Evolutionary conservation across 2,797 vertebrate genomes (phyloP).

Genomic region (Aeoliscus strigatus): DNA sequence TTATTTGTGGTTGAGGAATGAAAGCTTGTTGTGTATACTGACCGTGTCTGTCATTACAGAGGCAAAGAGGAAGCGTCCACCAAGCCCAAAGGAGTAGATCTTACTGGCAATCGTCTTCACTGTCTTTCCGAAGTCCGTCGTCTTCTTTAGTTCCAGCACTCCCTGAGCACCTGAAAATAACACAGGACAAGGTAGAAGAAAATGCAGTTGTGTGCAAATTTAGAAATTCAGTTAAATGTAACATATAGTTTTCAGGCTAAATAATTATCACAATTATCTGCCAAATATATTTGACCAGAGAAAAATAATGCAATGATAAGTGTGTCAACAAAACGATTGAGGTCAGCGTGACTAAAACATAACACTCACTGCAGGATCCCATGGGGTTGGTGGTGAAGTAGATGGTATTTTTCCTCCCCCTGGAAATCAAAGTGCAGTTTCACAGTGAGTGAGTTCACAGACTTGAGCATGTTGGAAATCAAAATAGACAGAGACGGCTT

Average conservation of each 20-base stretch:
- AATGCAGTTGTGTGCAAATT: not conserved
- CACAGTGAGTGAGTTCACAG: no score
- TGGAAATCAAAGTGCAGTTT: conserved; percentile 65
- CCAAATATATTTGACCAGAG: no score
- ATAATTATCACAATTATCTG: no score
- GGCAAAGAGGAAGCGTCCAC: conserved; percentile 88
- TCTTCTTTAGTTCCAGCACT: conserved; percentile 81
- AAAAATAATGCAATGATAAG: no score
- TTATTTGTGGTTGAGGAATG: no score
- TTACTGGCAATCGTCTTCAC: conserved; percentile 81
- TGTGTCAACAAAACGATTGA: no score
- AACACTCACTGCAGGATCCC: conserved; percentile 89
- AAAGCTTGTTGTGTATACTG: conserved; percentile 17
- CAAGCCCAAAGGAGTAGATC: conserved; percentile 90
- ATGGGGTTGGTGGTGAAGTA: conserved; percentile 84
- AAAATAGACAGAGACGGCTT: not conserved
- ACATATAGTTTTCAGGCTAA: not conserved
- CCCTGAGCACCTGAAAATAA: conserved; percentile 78
- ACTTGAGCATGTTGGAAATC: no score
- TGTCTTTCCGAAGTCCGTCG: conserved; percentile 79
- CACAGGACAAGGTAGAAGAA: not conserved
- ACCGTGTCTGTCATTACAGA: conserved; percentile 93
- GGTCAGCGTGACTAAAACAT: no score
- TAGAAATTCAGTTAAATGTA: not conserved
- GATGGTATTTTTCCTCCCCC: conserved; percentile 80